These are phyloP conservation scores for Neotoxoptera formosana DNA, from an alignment of 1,140 invertebrate species.

Conservation along the genomic window DNA sequence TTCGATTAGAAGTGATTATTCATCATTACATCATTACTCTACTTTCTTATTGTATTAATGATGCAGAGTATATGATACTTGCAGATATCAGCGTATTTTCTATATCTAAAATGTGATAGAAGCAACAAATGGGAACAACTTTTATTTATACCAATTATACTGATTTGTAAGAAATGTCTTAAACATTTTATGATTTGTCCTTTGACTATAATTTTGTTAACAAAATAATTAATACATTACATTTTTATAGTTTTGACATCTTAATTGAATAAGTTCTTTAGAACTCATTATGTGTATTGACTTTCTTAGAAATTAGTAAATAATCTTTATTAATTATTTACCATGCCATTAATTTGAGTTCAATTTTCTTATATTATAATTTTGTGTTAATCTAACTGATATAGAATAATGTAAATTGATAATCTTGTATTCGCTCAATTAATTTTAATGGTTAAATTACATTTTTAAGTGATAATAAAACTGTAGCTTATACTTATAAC, in stretches of 20 bases:
- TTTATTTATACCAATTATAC: not conserved
- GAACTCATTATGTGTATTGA: not conserved
- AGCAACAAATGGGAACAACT: not conserved
- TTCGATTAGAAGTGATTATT: not conserved
- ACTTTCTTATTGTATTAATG: not conserved
- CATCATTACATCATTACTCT: not conserved
- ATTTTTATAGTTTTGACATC: not conserved
- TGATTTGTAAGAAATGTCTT: not conserved
- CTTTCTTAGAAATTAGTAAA: constrained; percentile 8
- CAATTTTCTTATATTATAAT: not conserved
- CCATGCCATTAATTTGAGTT: not conserved
- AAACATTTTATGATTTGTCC: not conserved
- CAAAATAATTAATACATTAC: not conserved
- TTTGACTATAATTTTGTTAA: not conserved
- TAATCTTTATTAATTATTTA: not conserved
- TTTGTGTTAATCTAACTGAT: not conserved
- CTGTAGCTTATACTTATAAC: too few relatives aligned
- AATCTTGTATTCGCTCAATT: not conserved
- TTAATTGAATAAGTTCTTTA: not conserved
- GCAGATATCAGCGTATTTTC: not conserved
- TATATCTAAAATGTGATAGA: not conserved
- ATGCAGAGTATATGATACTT: not conserved
- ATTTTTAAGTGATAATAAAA: constrained; percentile 1
- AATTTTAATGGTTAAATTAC: constrained; percentile 14
- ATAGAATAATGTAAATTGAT: not conserved